Evolutionary conservation across 2,888 invertebrate species (phyloP).

Genomic region (Sphaerophoria taeniata): DNA sequence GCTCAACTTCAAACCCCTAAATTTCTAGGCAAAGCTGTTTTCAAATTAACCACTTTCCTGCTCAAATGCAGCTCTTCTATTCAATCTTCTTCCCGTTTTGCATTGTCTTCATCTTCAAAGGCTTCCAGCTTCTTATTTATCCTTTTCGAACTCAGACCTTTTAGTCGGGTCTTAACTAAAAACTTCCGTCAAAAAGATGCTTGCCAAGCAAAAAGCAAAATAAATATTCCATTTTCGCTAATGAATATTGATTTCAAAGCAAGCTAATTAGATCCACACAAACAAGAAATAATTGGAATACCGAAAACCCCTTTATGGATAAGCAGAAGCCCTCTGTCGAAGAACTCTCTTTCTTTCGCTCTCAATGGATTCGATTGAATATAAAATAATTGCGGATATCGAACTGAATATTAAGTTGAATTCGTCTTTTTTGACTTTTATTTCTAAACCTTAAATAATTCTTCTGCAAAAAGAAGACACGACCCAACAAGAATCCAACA

Average conservation of each 20-base stretch:
- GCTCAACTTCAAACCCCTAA: too few relatives aligned
- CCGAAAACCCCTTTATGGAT: neutral
- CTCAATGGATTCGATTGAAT: conserved; percentile 46
- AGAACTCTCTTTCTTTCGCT: neutral
- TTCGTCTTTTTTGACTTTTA: neutral
- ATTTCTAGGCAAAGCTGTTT: too few relatives aligned
- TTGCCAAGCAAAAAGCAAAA: neutral
- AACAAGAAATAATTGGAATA: neutral
- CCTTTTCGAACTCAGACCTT: neutral
- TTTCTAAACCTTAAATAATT: neutral
- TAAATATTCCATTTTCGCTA: neutral
- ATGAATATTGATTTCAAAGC: conserved; percentile 34
- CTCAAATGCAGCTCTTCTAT: too few relatives aligned
- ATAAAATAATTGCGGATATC: conserved; percentile 61
- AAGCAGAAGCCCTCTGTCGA: neutral
- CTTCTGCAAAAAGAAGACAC: neutral
- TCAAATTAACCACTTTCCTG: too few relatives aligned
- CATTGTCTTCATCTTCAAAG: too few relatives aligned
- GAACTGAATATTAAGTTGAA: conserved; percentile 62
- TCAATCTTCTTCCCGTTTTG: too few relatives aligned
- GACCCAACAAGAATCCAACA: conserved; percentile 14
- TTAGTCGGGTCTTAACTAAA: neutral
- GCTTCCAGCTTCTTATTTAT: neutral
- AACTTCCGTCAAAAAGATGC: neutral
- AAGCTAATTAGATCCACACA: conserved; percentile 12